Conservation (phyloP, 2,888 invertebrate species). For the Rhamnusium bicolor region DNA sequence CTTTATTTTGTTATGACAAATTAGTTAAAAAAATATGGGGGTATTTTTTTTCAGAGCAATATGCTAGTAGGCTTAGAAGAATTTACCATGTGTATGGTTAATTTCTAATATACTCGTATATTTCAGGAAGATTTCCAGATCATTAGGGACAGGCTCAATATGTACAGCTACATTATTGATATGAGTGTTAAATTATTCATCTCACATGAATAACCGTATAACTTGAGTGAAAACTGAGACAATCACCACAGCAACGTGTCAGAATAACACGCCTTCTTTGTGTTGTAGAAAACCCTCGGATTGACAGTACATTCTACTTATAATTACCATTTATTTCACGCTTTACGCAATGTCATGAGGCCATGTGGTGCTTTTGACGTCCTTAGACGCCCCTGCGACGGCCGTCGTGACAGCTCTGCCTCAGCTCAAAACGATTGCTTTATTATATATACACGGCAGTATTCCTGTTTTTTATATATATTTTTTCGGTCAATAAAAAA, state of each 20-base stretch:
- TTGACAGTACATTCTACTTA: conserved; percentile 69
- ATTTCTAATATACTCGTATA: too few relatives aligned
- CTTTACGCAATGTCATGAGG: conserved; percentile 64
- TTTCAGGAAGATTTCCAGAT: too few relatives aligned
- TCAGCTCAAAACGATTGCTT: conserved; percentile 37
- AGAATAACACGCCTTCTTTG: conserved; percentile 63
- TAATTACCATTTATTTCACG: conserved; percentile 70
- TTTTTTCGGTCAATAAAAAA: too few relatives aligned
- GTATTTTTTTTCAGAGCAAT: too few relatives aligned
- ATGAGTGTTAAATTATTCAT: conserved; percentile 6
- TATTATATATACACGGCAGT: conserved; percentile 32
- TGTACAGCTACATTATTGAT: background rate
- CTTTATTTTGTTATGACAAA: too few relatives aligned
- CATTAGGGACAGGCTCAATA: background rate
- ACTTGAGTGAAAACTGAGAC: conserved; percentile 47
- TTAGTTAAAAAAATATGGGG: too few relatives aligned
- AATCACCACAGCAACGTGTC: conserved; percentile 60
- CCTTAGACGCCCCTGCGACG: conserved; percentile 41
- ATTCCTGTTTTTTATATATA: too few relatives aligned
- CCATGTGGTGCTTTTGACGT: conserved; percentile 57
- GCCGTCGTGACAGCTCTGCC: conserved; percentile 37
- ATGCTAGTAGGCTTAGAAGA: too few relatives aligned
- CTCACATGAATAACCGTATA: conserved; percentile 2
- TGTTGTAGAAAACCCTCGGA: conserved; percentile 67
- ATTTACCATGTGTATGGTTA: too few relatives aligned